Percentiles rank a stretch among this genome's conserved stretches.
Conservation (phyloP, 2,113 vertebrate genomes). For the Camarhynchus parvulus region DNA sequence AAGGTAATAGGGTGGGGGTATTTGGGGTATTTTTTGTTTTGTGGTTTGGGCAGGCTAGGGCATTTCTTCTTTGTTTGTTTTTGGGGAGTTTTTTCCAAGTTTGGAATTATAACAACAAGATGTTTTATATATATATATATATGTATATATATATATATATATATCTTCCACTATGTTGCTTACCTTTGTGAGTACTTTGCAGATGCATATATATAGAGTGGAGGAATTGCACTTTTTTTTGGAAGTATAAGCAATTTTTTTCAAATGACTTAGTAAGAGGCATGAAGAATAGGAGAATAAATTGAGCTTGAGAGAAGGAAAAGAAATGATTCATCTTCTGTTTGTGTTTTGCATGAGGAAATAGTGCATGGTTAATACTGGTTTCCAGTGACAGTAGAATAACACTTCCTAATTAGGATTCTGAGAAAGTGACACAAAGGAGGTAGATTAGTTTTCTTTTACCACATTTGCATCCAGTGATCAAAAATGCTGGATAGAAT, state of each 20-base stretch:
- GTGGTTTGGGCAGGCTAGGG: neutral
- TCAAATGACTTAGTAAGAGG: neutral
- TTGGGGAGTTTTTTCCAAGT: neutral
- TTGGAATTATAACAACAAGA: neutral
- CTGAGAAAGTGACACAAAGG: neutral
- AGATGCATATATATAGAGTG: neutral
- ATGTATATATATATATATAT: too few relatives aligned
- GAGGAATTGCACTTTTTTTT: neutral
- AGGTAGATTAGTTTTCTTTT: conserved; percentile 15
- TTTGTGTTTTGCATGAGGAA: neutral
- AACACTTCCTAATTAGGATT: neutral
- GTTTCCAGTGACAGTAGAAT: neutral
- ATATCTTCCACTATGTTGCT: neutral
- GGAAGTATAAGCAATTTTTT: neutral
- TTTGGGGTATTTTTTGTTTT: neutral
- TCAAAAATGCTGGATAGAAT: neutral
- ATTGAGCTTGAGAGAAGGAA: neutral
- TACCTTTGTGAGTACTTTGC: neutral
- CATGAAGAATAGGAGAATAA: neutral
- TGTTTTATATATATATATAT: too few relatives aligned
- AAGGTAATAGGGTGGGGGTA: neutral
- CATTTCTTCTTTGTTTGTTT: neutral
- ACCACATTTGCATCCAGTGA: neutral
- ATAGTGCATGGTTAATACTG: neutral
- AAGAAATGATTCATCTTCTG: neutral